Evolutionary conservation across 1,140 invertebrate species (phyloP).

Genomic region (Oncopodura yosiiana): DNA sequence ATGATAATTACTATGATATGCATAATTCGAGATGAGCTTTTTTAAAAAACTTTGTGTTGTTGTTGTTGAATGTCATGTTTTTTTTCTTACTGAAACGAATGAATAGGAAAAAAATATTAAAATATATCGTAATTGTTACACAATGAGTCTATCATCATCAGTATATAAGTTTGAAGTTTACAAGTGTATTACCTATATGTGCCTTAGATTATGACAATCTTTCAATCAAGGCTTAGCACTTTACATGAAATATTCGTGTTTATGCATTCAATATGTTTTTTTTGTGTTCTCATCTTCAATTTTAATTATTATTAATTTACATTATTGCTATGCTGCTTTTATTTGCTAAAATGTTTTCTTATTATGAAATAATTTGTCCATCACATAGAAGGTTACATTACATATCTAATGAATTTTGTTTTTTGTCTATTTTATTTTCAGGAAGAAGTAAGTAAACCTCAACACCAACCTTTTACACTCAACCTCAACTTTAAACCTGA

Average conservation of each 20-base stretch:
- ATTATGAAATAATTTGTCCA: too few relatives aligned
- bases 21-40: background rate
- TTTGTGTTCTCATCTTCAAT: too few relatives aligned
- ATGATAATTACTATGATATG: constrained; percentile 22
- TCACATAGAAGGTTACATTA: too few relatives aligned
- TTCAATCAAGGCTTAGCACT: too few relatives aligned
- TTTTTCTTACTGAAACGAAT: background rate
- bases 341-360: too few relatives aligned
- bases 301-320: too few relatives aligned
- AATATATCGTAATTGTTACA: background rate
- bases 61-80: background rate
- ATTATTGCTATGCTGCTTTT: too few relatives aligned
- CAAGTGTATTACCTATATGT: background rate
- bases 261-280: too few relatives aligned
- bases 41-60: background rate
- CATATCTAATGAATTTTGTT: too few relatives aligned
- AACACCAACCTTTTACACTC: background rate
- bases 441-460: constrained; percentile 22
- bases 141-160: background rate
- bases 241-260: too few relatives aligned
- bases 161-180: background rate
- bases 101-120: background rate
- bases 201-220: too few relatives aligned
- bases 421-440: constrained; percentile 17
- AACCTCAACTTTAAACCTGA: too few relatives aligned